Base-by-base conservation (phyloP, 2,888 invertebrate species). In the Trissolcus japonicus region DNA sequence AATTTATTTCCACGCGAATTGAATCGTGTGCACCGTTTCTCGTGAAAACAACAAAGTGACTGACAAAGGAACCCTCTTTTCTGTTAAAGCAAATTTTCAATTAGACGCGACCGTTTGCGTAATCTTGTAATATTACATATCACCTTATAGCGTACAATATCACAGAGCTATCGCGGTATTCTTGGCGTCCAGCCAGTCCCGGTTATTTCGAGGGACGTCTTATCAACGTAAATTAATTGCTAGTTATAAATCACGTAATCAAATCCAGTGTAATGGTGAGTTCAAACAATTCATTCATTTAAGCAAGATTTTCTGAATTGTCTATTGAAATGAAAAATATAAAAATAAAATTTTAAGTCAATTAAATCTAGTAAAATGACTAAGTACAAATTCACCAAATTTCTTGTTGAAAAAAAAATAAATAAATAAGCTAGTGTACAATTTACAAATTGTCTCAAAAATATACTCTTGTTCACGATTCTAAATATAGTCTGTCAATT, bases 81-180 rank as follows among this genome's bases (percentile, higher is more conserved):
- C 35, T 35, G 35, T 57, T 63, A 50, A 62, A 57, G 46, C 53
- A 51, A 48, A 29, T 46, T 56, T 25, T 50, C 13, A 40, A 14
- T 29, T 21, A 51, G n/a, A 16, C 16, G 29, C 68, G 61, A 54
- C 62, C 11, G 41, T 65, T 59, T 63, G 48, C 48, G 59, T 53
- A 59, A 76, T 68, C 80, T 77, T 80, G 82, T 86, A 82, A 83
- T 84, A 87, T 86, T 88, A 88, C 86, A 63, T 40, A 72, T 83
- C 84, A 87, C 82, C 88, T 88, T 88, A 88, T 84, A 86, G 84
- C 85, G 84, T 88, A 88, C 85, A 84, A 83, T 88, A 89, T 89
- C 88, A 89, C 89, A 88, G 88, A 88, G 85, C 87, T 86, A 87
- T 85, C 86, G 85, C 86, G 85, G 85, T 87, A 84, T 86, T 83